Percentiles rank a stretch among this genome's conserved stretches.
phyloP scores from a whole-genome alignment of 2,797 vertebrate species.

The Ataeniobius toweri region DNA sequence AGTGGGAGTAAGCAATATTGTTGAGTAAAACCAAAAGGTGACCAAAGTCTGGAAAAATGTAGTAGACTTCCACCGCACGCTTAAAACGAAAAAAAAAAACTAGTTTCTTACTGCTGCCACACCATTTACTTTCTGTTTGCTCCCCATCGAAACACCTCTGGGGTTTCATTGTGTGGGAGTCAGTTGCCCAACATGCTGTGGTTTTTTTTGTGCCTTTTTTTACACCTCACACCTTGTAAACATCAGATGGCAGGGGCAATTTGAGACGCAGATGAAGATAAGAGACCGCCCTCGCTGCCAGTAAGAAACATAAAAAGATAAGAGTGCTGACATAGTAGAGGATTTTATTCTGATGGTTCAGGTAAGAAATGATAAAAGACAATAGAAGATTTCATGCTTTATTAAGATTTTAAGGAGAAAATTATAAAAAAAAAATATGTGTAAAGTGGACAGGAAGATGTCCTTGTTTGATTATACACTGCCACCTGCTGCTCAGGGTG shows the following conservation, averaged over 20 bases:
- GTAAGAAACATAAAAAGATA: background rate
- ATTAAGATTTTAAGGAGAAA: background rate
- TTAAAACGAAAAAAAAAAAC: conserved; percentile 18
- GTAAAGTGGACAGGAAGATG: conserved; percentile 15
- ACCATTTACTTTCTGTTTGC: conserved; percentile 62
- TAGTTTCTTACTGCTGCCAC: conserved; percentile 11
- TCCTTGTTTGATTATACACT: conserved; percentile 52
- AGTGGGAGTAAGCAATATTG: conserved; percentile 64
- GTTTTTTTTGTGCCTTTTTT: conserved; percentile 20
- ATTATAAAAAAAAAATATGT: background rate
- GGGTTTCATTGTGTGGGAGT: conserved; percentile 69
- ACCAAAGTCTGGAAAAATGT: conserved; percentile 73
- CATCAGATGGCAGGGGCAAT: conserved; percentile 10
- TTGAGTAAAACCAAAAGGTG: conserved; percentile 76
- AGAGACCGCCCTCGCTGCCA: background rate
- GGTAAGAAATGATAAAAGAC: background rate
- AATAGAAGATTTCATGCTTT: background rate
- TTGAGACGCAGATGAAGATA: background rate
- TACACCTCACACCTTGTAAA: conserved; percentile 30
- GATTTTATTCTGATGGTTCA: background rate
- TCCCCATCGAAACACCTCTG: conserved; percentile 63
- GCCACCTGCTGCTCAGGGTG: conserved; percentile 74
- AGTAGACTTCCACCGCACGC: conserved; percentile 55
- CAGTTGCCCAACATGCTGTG: conserved; percentile 43
- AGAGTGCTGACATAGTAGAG: background rate